Base-by-base conservation (phyloP, 1,140 invertebrate species). In the Calliopsis andreniformis region DNA sequence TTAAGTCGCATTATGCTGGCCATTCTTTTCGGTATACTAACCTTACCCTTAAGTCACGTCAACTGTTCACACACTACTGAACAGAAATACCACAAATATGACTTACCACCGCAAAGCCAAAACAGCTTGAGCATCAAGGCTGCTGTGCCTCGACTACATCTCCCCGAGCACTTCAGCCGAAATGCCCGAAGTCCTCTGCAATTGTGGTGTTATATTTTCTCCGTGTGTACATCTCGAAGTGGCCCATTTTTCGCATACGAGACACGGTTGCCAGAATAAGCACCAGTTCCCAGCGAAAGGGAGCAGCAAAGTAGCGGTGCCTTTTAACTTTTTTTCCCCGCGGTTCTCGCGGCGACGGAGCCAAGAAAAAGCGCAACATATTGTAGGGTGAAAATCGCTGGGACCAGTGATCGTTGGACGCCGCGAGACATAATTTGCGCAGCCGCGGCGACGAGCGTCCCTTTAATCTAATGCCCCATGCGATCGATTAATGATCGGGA, bases 401-500 rank as follows among this genome's bases (percentile, higher is more conserved):
- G 66, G 58, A n/a, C 35, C n/a, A 12, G 8, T 1, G 39, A 18
- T 23, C 5, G 28, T 7, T 14, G 55, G 20, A 35, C 6, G 68
- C 42, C 56, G 68, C 16, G 20, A 49, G 56, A 62, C 43, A 6
- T 71, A 71, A 71, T 71, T 62, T 71, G 43, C 6, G 56, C 43
- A 35, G 43, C 18, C 5, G 55, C 55, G 20, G 55, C 55, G 55
- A 61, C 10, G 42, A 35, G 7, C 58, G 51, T 75, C 51, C 67
- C 42, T 75, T 75, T 75, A 58, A 75, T 75, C 71, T 58, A 75
- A 75, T 63, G 39, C 42, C 16, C 0, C 51, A n/a, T 16, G 39
- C 63, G 51, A 75, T 58, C 71, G 30, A 75, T 75, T 67, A 67
- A 75, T 42, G 71, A 67, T 67, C 20, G 71, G 30, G 42, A 43